Conservation (phyloP, 1,140 invertebrate genomes). For the Mactra quadrangularis region DNA sequence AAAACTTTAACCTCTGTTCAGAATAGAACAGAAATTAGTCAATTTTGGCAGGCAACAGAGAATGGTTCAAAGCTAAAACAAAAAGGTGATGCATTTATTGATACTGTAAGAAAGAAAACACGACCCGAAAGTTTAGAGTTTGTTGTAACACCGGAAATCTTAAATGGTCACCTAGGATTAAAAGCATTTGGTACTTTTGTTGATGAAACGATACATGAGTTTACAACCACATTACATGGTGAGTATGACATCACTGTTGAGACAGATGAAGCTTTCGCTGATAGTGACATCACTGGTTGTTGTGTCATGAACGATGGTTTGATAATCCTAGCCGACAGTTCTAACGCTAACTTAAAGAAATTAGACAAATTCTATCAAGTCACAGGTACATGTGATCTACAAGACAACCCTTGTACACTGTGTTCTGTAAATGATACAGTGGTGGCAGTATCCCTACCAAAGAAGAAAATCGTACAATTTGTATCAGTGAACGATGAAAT, state of each 20-base stretch:
- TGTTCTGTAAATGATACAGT: conserved; percentile 14
- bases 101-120: not conserved
- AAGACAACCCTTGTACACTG: conserved; percentile 31
- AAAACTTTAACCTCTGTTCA: not conserved
- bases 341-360: conserved; percentile 42
- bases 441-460: conserved; percentile 36
- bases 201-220: conserved; percentile 36
- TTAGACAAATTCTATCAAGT: conserved; percentile 17
- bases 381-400: conserved; percentile 4
- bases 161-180: conserved; percentile 20
- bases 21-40: not conserved
- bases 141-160: not conserved
- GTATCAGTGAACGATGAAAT: conserved; percentile 1
- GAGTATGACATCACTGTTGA: conserved; percentile 28
- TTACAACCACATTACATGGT: conserved; percentile 11
- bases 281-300: conserved; percentile 44
- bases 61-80: conserved; percentile 9
- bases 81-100: conserved; percentile 25
- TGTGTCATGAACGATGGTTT: conserved; percentile 29
- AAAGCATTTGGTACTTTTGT: conserved; percentile 49
- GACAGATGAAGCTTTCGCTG: conserved; percentile 22
- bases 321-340: conserved; percentile 28
- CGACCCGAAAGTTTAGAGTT: conserved; percentile 19
- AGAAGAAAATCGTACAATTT: conserved; percentile 39
- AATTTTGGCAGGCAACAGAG: not conserved